Evolutionary conservation across 2,113 vertebrate species (phyloP), one percentile per base, ranked within the genome.

Genomic region (Talpa occidentalis): DNA sequence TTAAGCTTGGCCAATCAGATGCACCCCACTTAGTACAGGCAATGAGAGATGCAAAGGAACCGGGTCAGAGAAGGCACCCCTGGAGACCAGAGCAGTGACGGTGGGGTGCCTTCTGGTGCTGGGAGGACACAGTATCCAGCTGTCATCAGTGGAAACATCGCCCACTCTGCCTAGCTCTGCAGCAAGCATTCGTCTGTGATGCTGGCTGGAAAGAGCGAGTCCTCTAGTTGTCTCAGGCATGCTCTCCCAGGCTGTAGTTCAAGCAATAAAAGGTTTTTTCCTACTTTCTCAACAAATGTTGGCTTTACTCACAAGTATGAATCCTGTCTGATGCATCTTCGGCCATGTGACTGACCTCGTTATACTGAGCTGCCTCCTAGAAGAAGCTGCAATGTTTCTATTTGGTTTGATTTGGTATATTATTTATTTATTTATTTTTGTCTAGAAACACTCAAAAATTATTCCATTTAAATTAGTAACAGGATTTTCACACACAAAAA

Each of bases 281-380:
- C 44, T 16, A 15, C 32, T 69, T 67, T 78, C 19, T 81, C 67
- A 44, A 16, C 24, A 15, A 81, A 35, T 16, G 32, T 0, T 81
- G 44, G 62, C 32, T 78, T 79, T 76, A 21, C 52, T 80, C 10
- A 22, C 70, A 82, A 78, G n/a, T 62, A 74, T 62, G 14, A 86
- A 83, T 67, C 59, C 35, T 72, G 5, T 42, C 17, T 16, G 6
- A 44, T 44, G 3, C 44, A 84, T 11, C 52, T 62, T 67, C 2
- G 40, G 56, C 79, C 94, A 84, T 47, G 42, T 73, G 95, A 59
- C 54, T 64, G 93, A 97, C 88, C 90, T 85, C 40, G 15, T 73
- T 73, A 28, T 5, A 11, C 40, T 70, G 35, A 70, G 35, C 37
- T 19, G 67, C 67, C 21, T 21, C 67, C 35, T 28, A 44, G 37